Evolutionary conservation across 2,797 vertebrate species (phyloP), one percentile per base, ranked within the genome.

Genomic region (Coregonus suidteri): DNA sequence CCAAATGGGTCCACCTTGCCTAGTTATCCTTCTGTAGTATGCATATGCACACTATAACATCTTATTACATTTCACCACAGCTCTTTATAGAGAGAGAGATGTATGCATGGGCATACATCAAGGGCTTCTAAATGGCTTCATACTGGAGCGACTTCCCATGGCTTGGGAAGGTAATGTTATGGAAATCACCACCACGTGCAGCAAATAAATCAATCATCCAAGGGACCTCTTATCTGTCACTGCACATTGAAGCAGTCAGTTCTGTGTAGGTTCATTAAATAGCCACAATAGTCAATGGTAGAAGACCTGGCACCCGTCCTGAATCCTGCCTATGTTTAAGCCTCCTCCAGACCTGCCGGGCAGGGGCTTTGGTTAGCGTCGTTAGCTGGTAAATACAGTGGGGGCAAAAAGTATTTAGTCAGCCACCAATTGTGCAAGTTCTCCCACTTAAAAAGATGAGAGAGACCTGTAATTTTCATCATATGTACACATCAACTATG

Each of bases 261-360:
- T 90, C 90, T 88, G 91, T 90, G 88, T 92, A 94, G 94, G 93
- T 94, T 95, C 94, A 94, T 94, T 94, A 95, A 94, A 91, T 47
- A 47, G 41, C 92, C 90, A 93, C 92, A 93, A 93, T 92, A 89
- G 93, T 90, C 89, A 86, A 64, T 64, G 88, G 87, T 81, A 91
- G 90, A 90, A 87, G 91, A 90, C 84, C 93, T 95, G 93, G 94
- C 93, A 94, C 80, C 89, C 82, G 70, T 94, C 92, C 92, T 91
- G 66, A 15, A 16, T 68, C 31, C 66, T 68, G 91, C 90, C 90
- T 92, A 93, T 37, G 91, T 91, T 90, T 93, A 93, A 94, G 92
- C 89, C 91, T 91, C 82, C 89, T 89, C 88, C 74, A 89, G 92
- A 91, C 93, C 91, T 87, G 41, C 41, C 41, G 41, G 41, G 9